These are phyloP conservation scores for Trialeurodes vaporariorum DNA, from an alignment of 1,140 invertebrate genomes.

Conservation along the genomic window DNA sequence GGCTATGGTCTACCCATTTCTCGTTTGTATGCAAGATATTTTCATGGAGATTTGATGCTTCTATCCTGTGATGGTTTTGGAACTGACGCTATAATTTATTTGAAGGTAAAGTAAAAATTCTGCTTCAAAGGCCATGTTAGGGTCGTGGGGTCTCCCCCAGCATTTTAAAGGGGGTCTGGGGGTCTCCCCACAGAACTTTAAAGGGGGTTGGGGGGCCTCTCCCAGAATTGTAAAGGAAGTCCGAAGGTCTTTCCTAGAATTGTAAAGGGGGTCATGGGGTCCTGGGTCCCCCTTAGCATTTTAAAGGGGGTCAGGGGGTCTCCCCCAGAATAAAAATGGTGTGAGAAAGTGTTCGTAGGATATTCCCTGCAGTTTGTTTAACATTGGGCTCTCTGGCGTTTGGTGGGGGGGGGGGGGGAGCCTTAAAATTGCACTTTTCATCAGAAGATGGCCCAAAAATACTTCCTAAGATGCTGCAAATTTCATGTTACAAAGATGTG, in stretches of 20 bases:
- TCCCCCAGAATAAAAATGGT: no score
- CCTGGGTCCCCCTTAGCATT: no score
- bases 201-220: no score
- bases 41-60: conserved; percentile 89
- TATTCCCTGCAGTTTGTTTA: not conserved
- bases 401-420: not conserved
- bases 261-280: no score
- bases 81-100: conserved; percentile 90
- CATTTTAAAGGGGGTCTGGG: no score
- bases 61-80: conserved; percentile 92
- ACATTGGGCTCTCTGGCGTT: not conserved
- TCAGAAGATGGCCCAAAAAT: not conserved
- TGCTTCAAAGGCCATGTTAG: not conserved
- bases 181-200: no score
- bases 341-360: no score
- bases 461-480: not conserved
- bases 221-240: no score
- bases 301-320: no score
- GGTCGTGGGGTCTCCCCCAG: not conserved
- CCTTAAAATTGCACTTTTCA: not conserved
- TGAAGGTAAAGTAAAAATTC: conserved; percentile 59
- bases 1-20: conserved; percentile 96
- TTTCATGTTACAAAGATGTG: no score
- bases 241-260: no score
- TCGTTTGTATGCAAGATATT: conserved; percentile 91